Conservation (phyloP, 2,888 invertebrate species). For the Agrotis ipsilon region DNA sequence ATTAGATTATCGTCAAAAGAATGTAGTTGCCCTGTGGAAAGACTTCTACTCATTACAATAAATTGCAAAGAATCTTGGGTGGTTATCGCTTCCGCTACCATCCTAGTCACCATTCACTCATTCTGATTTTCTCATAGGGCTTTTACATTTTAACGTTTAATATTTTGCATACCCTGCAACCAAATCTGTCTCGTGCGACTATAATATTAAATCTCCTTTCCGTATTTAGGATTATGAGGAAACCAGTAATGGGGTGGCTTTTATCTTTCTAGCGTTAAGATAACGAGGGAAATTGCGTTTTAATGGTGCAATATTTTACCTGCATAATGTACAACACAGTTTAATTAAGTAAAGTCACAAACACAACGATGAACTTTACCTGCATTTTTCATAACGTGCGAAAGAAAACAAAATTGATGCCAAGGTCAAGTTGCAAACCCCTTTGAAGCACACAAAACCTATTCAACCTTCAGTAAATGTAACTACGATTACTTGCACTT, state of each 20-base stretch:
- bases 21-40: neutral
- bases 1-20: too few relatives aligned
- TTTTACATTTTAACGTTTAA: constrained; percentile 27
- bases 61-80: neutral
- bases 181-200: constrained; percentile 22
- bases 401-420: too few relatives aligned
- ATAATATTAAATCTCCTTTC: constrained; percentile 49
- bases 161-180: constrained; percentile 43
- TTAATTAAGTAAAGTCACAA: neutral
- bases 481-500: neutral
- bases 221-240: constrained; percentile 22
- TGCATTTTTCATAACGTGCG: too few relatives aligned
- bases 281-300: constrained; percentile 12
- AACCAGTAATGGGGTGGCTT: constrained; percentile 30
- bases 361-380: neutral
- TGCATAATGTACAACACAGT: neutral
- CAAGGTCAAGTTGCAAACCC: too few relatives aligned
- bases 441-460: neutral
- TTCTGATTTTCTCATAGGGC: neutral
- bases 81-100: neutral
- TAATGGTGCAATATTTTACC: constrained; percentile 1
- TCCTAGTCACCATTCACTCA: neutral
- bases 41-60: neutral
- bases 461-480: neutral
- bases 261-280: constrained; percentile 24